Evolutionary conservation across 2,113 vertebrate genomes (phyloP).

Genomic region (Uria aalge): DNA sequence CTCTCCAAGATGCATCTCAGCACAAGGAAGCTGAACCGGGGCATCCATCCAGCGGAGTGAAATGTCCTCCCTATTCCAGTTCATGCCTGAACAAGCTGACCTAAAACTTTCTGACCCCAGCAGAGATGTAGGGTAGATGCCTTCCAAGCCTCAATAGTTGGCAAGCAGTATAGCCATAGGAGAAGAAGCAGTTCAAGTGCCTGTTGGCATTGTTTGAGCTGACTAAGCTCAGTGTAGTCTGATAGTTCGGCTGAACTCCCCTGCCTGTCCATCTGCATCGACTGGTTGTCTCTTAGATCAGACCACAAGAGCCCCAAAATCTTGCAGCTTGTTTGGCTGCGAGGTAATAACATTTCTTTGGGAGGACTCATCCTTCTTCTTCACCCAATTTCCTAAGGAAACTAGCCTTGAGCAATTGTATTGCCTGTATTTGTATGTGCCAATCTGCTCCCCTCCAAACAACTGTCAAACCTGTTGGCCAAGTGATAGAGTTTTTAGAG

Average conservation of each 20-base stretch:
- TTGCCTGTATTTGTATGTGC: not conserved
- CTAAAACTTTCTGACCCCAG: conserved; percentile 3
- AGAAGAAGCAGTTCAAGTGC: not conserved
- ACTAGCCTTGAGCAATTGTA: not conserved
- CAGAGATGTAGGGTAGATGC: not conserved
- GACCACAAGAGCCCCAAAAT: not conserved
- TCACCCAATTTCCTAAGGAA: not conserved
- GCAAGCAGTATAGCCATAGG: not conserved
- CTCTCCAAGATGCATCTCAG: not conserved
- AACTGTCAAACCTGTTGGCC: not conserved
- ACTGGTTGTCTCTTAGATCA: not conserved
- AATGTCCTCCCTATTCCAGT: not conserved
- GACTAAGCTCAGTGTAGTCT: not conserved
- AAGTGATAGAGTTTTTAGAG: not conserved
- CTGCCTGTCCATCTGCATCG: not conserved
- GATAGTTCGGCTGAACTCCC: not conserved
- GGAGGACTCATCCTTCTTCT: not conserved
- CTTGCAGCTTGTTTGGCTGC: not conserved
- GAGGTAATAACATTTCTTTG: not conserved
- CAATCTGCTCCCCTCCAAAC: not conserved
- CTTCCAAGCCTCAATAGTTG: not conserved
- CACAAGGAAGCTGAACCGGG: not conserved
- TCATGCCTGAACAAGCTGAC: conserved; percentile 5
- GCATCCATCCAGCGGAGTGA: not conserved
- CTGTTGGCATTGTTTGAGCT: not conserved